These are phyloP conservation scores for Tigriopus californicus DNA, from an alignment of 2,888 invertebrate species.

Conservation along the genomic window DNA sequence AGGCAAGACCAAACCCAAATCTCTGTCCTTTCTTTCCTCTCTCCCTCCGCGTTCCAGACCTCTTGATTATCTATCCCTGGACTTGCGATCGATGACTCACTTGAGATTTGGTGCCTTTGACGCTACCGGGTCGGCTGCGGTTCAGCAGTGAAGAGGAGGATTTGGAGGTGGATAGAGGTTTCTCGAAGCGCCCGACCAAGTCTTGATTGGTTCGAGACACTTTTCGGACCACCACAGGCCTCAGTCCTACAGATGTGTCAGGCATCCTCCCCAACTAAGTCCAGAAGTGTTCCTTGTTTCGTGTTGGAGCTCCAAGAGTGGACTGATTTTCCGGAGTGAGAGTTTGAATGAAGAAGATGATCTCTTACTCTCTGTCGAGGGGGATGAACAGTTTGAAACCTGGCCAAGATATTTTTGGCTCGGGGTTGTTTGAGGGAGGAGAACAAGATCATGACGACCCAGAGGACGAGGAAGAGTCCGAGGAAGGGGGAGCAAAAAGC, in stretches of 20 bases:
- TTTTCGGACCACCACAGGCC: constrained; percentile 9
- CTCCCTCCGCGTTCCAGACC: too few relatives aligned
- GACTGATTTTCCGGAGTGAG: background rate
- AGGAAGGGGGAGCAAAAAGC: too few relatives aligned
- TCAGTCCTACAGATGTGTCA: background rate
- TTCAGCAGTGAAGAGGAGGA: background rate
- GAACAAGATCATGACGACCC: too few relatives aligned
- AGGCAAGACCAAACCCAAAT: constrained; percentile 4
- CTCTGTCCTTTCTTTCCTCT: too few relatives aligned
- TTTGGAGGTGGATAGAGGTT: background rate
- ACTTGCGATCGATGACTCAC: background rate
- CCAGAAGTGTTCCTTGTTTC: too few relatives aligned
- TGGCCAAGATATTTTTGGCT: too few relatives aligned
- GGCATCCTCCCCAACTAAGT: constrained; percentile 3
- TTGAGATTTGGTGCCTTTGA: background rate
- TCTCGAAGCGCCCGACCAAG: background rate
- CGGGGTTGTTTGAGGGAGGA: too few relatives aligned
- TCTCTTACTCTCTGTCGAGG: too few relatives aligned
- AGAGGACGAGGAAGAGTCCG: too few relatives aligned
- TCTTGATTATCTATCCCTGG: background rate
- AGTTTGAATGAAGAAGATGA: background rate
- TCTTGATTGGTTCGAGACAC: background rate
- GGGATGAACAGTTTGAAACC: too few relatives aligned
- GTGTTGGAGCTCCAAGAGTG: background rate
- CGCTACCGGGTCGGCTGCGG: background rate